Percentiles rank a stretch among this genome's conserved stretches.
Evolutionary conservation across 2,888 invertebrate genomes (phyloP).

Genomic region (Drosophila diplacantha): DNA sequence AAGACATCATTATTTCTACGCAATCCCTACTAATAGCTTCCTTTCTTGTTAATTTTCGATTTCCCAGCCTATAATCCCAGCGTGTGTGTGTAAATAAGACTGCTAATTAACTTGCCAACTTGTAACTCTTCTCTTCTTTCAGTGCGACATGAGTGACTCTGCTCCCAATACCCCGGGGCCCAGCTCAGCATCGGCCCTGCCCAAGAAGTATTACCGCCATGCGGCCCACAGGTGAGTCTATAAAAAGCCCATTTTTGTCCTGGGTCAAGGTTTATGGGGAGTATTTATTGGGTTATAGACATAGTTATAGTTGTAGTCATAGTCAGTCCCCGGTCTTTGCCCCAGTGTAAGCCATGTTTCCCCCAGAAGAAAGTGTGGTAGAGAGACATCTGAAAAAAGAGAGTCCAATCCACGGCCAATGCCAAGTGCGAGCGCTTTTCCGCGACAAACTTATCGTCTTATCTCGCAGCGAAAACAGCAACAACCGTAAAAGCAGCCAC

Average conservation of each 20-base stretch:
- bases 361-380: background rate
- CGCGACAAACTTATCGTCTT: slow-evolving; percentile 46
- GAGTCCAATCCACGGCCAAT: slow-evolving; percentile 43
- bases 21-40: too few species aligned
- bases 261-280: background rate
- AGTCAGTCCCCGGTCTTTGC: background rate
- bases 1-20: too few species aligned
- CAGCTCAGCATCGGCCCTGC: slow-evolving; percentile 53
- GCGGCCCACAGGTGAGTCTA: slow-evolving; percentile 77
- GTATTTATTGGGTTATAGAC: background rate
- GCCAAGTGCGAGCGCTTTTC: slow-evolving; percentile 42
- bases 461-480: slow-evolving; percentile 38
- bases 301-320: background rate
- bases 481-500: slow-evolving; percentile 24
- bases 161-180: slow-evolving; percentile 73
- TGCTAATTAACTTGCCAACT: slow-evolving; percentile 5
- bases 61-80: slow-evolving; percentile 5
- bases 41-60: slow-evolving; percentile 2
- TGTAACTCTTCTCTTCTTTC: slow-evolving; percentile 70
- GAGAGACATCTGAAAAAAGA: slow-evolving; percentile 2
- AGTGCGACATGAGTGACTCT: slow-evolving; percentile 74
- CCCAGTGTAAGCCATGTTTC: slow-evolving; percentile 3
- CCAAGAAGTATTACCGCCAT: slow-evolving; percentile 77
- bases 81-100: slow-evolving; percentile 5
- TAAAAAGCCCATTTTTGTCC: background rate